phyloP scores from a whole-genome alignment of 2,113 vertebrate genomes.

The Strigops habroptila region DNA sequence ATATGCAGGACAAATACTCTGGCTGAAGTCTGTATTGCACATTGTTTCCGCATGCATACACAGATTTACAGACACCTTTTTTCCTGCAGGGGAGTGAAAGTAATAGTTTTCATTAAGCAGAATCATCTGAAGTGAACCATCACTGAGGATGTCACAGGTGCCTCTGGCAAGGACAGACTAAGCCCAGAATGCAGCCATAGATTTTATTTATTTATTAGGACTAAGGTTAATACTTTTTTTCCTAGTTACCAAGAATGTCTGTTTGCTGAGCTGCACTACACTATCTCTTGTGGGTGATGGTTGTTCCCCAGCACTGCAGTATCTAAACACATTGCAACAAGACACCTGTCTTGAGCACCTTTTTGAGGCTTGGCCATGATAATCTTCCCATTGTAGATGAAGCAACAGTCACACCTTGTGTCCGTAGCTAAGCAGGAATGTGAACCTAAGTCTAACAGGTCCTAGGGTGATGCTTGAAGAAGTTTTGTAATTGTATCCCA shows the following conservation, averaged over 20 bases:
- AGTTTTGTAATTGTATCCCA: background rate
- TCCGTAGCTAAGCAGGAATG: constrained; percentile 27
- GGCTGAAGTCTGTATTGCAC: background rate
- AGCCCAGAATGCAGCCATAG: background rate
- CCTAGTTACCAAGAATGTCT: background rate
- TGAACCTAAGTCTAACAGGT: background rate
- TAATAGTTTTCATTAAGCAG: background rate
- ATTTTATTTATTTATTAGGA: background rate
- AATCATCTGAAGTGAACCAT: background rate
- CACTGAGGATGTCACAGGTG: background rate
- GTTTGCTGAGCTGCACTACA: rapidly evolving
- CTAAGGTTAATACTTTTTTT: background rate
- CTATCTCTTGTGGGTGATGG: background rate
- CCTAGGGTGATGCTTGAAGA: background rate
- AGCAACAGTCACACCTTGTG: background rate
- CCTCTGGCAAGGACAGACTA: background rate
- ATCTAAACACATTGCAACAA: background rate
- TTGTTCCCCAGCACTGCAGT: background rate
- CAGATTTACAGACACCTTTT: background rate
- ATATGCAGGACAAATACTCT: background rate
- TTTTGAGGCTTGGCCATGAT: background rate
- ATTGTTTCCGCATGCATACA: constrained; percentile 5
- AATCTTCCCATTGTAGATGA: background rate
- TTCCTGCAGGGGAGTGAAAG: background rate
- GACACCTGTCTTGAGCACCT: background rate